Conservation (phyloP, 1,140 invertebrate genomes). For the Reticulitermes speratus region DNA sequence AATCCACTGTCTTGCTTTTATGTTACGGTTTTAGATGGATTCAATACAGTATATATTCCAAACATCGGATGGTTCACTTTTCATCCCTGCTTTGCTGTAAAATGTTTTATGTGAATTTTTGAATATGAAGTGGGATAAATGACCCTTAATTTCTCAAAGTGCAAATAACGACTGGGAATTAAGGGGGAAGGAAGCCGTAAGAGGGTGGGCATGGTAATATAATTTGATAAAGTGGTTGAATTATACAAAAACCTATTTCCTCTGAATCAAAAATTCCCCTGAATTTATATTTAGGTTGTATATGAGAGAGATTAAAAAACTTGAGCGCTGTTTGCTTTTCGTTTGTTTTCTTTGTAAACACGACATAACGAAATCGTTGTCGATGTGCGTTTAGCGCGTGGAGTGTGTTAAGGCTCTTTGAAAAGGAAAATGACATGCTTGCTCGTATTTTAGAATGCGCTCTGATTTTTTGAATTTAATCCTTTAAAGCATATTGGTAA, state of each 20-base stretch:
- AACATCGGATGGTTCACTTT: no score
- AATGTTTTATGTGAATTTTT: background rate
- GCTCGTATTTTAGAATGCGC: background rate
- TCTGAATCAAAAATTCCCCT: background rate
- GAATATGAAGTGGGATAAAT: background rate
- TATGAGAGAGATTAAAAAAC: background rate
- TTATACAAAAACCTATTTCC: background rate
- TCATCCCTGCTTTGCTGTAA: no score
- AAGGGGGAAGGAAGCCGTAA: background rate
- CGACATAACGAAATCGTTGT: background rate
- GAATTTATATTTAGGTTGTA: background rate
- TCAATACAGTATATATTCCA: no score
- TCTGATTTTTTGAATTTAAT: background rate
- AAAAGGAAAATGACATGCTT: background rate
- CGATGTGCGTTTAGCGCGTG: background rate
- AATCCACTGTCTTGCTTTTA: no score
- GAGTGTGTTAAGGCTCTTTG: background rate
- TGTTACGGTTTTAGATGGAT: no score
- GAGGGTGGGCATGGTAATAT: background rate
- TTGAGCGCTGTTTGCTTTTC: conserved; percentile 2
- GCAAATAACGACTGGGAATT: background rate
- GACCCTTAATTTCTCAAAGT: background rate
- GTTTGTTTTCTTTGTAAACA: background rate
- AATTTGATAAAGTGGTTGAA: conserved; percentile 4
- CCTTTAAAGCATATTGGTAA: background rate